phyloP scores from a whole-genome alignment of 2,113 vertebrate genomes.

The Peromyscus maniculatus region DNA sequence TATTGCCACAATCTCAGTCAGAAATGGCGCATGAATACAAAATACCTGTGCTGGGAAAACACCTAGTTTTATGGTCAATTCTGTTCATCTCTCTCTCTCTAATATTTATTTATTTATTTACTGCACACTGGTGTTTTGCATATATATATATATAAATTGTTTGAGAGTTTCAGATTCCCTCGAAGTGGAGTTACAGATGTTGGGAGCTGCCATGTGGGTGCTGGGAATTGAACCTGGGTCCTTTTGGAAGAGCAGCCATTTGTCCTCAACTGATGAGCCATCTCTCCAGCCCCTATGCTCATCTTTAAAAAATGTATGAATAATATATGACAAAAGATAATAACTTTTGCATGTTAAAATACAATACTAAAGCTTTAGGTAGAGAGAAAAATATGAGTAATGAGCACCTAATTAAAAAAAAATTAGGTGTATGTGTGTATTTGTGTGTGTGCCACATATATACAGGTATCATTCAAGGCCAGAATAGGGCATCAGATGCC shows the following conservation, averaged over 20 bases:
- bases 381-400: slow-evolving; percentile 31
- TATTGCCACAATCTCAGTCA: slow-evolving; percentile 54
- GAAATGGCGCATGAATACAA: slow-evolving; percentile 66
- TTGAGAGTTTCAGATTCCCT: background rate
- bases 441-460: background rate
- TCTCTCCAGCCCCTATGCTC: background rate
- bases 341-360: slow-evolving; percentile 5
- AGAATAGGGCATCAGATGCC: background rate
- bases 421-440: background rate
- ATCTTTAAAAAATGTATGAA: slow-evolving; percentile 31
- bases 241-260: background rate
- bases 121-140: background rate
- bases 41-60: slow-evolving; percentile 54
- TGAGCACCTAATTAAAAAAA: background rate
- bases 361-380: slow-evolving; percentile 21
- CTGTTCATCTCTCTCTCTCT: background rate
- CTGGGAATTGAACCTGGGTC: background rate
- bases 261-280: background rate
- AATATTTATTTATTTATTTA: background rate
- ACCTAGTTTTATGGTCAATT: slow-evolving; percentile 24
- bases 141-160: background rate
- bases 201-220: background rate
- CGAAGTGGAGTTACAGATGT: background rate
- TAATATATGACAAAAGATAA: background rate
- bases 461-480: background rate